phyloP scores from a whole-genome alignment of 2,797 vertebrate species.

The Myioborus miniatus region DNA sequence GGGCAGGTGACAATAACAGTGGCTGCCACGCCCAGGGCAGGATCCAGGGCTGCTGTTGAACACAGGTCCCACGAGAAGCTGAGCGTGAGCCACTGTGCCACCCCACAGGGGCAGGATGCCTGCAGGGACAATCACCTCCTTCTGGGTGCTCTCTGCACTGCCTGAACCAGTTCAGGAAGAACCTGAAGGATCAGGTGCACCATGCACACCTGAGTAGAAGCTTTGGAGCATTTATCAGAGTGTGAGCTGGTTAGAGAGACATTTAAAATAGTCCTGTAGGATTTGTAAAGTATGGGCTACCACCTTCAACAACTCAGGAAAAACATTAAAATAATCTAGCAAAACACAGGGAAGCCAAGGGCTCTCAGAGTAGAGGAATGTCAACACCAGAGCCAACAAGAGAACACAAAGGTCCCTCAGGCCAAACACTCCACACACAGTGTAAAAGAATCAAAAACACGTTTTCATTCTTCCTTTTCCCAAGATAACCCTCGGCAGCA shows the following conservation, averaged over 20 bases:
- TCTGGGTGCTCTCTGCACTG: not conserved
- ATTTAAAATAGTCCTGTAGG: not conserved
- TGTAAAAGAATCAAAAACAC: not conserved
- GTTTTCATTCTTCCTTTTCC: not conserved
- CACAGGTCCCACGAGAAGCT: not conserved
- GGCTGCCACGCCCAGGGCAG: not conserved
- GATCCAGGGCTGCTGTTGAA: not conserved
- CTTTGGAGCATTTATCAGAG: not conserved
- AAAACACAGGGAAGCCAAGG: constrained; percentile 14
- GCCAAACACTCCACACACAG: not conserved
- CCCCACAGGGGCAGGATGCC: not conserved
- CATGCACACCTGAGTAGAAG: not conserved
- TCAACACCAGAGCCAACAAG: not conserved
- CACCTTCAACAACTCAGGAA: not conserved
- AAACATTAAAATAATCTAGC: not conserved
- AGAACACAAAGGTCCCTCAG: not conserved
- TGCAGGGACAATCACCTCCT: not conserved
- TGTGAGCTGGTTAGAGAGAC: not conserved
- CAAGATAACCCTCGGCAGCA: not conserved
- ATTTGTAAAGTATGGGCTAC: not conserved
- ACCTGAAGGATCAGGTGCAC: not conserved
- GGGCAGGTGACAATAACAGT: not conserved
- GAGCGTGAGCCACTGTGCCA: not conserved
- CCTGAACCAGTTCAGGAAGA: constrained; percentile 36
- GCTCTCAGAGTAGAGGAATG: constrained; percentile 2